Evolutionary conservation across 2,113 vertebrate genomes (phyloP).

Genomic region (Phoenicopterus ruber): DNA sequence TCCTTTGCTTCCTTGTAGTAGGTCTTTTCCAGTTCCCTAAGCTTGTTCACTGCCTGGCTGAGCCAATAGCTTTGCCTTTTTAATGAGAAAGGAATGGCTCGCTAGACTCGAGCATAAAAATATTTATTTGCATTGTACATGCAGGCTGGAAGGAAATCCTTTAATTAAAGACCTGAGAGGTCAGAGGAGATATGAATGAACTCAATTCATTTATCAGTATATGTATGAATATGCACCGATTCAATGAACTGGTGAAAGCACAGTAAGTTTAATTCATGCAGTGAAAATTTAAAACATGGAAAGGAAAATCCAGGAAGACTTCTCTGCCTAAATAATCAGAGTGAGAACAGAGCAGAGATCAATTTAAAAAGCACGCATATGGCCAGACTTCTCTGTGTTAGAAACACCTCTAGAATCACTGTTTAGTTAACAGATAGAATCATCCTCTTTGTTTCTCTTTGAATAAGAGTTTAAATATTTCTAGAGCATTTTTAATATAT

Average conservation of each 20-base stretch:
- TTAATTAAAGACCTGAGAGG: conserved; percentile 20
- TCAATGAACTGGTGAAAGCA: neutral
- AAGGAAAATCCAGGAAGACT: neutral
- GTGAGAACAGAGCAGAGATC: neutral
- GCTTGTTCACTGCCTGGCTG: neutral
- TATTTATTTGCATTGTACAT: neutral
- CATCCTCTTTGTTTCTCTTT: neutral
- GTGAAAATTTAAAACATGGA: neutral
- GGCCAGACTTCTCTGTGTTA: neutral
- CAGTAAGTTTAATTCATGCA: neutral
- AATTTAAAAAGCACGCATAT: neutral
- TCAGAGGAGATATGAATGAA: neutral
- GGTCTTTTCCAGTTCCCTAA: conserved; percentile 27
- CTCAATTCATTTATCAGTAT: neutral
- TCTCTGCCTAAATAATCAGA: neutral
- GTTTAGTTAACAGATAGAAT: neutral
- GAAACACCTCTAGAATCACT: neutral
- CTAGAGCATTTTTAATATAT: neutral
- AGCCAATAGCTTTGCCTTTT: conserved; percentile 33
- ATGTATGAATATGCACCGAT: neutral
- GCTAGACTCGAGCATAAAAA: neutral
- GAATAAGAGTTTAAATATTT: neutral
- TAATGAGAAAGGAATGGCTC: conserved; percentile 14
- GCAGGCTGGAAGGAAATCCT: conserved; percentile 14
- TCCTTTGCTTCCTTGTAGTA: neutral